Evolutionary conservation across 2,888 invertebrate genomes (phyloP), one percentile per base, ranked within the genome.

Genomic region (Tipula unca): DNA sequence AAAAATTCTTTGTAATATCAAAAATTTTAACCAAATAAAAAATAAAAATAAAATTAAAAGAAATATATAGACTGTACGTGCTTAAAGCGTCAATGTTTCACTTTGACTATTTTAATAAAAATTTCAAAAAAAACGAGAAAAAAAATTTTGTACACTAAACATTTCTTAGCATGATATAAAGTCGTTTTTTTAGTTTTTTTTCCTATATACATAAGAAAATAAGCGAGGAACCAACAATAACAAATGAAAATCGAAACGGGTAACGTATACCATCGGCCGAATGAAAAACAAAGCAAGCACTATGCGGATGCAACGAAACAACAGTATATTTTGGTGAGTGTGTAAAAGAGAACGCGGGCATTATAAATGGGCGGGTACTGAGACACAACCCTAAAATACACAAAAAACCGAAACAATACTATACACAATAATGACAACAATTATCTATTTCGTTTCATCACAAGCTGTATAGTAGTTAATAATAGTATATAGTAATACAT

Each of bases 61-160:
- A 84, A 84, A 36, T 84, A 84, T 36, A 69, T 83, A 83, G 83
- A 83, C n/a, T 83, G 88, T 90, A 91, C 91, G 91, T 91, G 91
- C 89, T 90, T 89, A 89, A 91, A 90, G 90, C 91, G 91, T 91
- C 91, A 91, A 90, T 89, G 91, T 90, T 90, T 90, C 89, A 89
- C 89, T 91, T 91, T 91, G 91, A 91, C 91, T 91, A 90, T 89
- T 90, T 69, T 89, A 89, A 89, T 90, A 90, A 90, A 90, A 90
- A 90, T 89, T 69, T 89, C 69, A 35, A 83, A 83, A 83, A 84
- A 84, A 84, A 84, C 84, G 84, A 88, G 69, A 69, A 69, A 48
- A 48, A 48, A 69, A 69, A 69, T 69, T 20, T 69, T 69, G 69
- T 69, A 10, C 69, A 69, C 69, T 25, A 69, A 88, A 89, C 89